A percentile compares a stretch with the other conserved stretches of the same genome.
These are phyloP conservation scores for Numenius phaeopus DNA, from an alignment of 2,797 vertebrate genomes.

Conservation along the genomic window DNA sequence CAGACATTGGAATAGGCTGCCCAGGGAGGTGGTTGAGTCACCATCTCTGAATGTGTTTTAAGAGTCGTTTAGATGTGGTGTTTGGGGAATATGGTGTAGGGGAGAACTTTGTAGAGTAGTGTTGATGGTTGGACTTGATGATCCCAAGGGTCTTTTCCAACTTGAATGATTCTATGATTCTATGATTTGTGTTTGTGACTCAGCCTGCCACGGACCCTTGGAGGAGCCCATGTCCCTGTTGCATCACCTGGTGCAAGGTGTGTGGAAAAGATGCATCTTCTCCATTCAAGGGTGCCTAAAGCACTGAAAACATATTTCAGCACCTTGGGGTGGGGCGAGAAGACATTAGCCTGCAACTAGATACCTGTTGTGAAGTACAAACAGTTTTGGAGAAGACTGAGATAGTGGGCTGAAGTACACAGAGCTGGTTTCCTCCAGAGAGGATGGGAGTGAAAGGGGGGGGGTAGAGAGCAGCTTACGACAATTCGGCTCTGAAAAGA, in stretches of 20 bases:
- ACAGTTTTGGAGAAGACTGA: not conserved
- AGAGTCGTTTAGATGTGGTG: no score
- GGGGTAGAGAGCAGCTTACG: conserved; percentile 12
- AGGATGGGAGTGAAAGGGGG: not conserved
- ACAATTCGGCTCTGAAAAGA: not conserved
- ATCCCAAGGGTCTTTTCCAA: no score
- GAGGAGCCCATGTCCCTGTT: not conserved
- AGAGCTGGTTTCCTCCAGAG: not conserved
- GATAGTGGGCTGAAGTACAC: not conserved
- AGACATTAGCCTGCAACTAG: not conserved
- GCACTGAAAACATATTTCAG: not conserved
- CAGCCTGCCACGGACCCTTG: accelerated
- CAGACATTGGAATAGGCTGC: no score
- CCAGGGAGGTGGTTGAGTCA: no score
- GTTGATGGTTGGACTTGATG: no score
- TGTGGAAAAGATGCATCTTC: not conserved
- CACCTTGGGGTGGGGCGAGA: not conserved
- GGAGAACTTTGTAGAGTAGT: no score
- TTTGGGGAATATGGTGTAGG: no score
- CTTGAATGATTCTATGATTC: no score
- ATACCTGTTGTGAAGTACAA: not conserved
- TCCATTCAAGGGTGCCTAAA: not conserved
- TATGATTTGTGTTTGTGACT: not conserved
- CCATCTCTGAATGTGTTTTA: no score
- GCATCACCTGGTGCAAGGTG: not conserved